Percentiles rank a stretch among this genome's conserved stretches.
These are phyloP conservation scores for Idaea aversata DNA, from an alignment of 2,888 invertebrate genomes.

Conservation along the genomic window DNA sequence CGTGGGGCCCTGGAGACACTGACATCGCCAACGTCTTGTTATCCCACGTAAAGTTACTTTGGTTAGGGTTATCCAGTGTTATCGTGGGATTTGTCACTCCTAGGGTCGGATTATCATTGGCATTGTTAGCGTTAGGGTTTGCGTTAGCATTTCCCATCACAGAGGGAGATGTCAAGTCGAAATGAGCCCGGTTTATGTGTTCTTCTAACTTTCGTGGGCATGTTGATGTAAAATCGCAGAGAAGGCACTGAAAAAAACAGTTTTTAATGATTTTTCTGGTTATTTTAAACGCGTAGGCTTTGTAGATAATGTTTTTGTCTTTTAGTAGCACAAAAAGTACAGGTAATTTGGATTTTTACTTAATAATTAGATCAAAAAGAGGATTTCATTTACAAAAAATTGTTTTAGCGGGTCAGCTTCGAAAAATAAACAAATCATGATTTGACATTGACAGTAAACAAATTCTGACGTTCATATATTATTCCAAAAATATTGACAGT, in stretches of 20 bases:
- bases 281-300: no score
- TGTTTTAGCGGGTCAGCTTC: not conserved
- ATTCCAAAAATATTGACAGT: not conserved
- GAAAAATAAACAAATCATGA: not conserved
- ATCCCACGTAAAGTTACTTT: constrained; percentile 31
- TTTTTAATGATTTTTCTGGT: not conserved
- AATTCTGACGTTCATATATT: not conserved
- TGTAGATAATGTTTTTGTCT: no score
- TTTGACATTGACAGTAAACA: not conserved
- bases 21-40: constrained; percentile 61
- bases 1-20: constrained; percentile 69
- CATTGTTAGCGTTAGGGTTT: constrained; percentile 58
- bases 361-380: not conserved
- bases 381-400: not conserved
- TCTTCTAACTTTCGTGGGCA: constrained; percentile 88
- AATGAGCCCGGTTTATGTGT: constrained; percentile 91
- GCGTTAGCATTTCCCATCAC: constrained; percentile 59
- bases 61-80: constrained; percentile 51
- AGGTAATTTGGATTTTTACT: not conserved
- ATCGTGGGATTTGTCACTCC: constrained; percentile 57
- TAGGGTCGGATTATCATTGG: constrained; percentile 58
- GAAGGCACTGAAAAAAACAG: constrained; percentile 82
- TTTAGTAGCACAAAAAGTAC: not conserved
- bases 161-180: constrained; percentile 89
- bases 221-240: constrained; percentile 88